phyloP scores from a whole-genome alignment of 2,113 vertebrate species.

The Scomber japonicus region DNA sequence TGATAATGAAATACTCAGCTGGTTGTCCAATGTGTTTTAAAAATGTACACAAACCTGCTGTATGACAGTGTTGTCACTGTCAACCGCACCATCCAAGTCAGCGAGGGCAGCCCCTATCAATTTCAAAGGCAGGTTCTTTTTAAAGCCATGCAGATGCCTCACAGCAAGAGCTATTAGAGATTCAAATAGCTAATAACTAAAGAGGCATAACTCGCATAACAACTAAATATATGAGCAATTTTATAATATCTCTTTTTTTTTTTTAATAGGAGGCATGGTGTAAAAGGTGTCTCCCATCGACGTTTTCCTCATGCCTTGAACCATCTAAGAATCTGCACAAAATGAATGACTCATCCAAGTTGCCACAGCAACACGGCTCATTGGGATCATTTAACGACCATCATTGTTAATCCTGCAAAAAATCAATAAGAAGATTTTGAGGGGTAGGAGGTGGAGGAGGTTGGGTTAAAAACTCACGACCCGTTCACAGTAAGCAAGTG shows the following conservation, averaged over 20 bases:
- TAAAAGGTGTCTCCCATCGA: slow-evolving; percentile 64
- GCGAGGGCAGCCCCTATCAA: slow-evolving; percentile 53
- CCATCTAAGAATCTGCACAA: slow-evolving; percentile 70
- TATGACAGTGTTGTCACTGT: slow-evolving; percentile 52
- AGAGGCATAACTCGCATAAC: slow-evolving; percentile 8
- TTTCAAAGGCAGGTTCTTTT: slow-evolving; percentile 44
- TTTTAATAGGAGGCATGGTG: slow-evolving; percentile 14
- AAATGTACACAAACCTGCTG: slow-evolving; percentile 45
- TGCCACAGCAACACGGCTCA: slow-evolving; percentile 77
- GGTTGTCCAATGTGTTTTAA: slow-evolving; percentile 10
- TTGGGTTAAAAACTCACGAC: slow-evolving; percentile 43
- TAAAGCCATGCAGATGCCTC: slow-evolving; percentile 40
- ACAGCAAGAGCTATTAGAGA: slow-evolving; percentile 50
- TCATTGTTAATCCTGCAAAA: slow-evolving; percentile 71
- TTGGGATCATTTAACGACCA: slow-evolving; percentile 75
- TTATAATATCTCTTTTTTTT: slow-evolving; percentile 6
- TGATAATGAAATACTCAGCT: slow-evolving; percentile 19
- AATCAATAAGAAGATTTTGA: slow-evolving; percentile 75
- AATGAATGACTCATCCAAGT: slow-evolving; percentile 79
- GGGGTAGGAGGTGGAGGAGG: background rate
- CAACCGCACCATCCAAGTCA: slow-evolving; percentile 48
- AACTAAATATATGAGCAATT: slow-evolving; percentile 36
- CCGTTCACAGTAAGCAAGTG: slow-evolving; percentile 53
- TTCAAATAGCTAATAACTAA: slow-evolving; percentile 52
- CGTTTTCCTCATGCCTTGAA: slow-evolving; percentile 57